Evolutionary conservation across 2,113 vertebrate species (phyloP).

Genomic region (Paracanthobrama guichenoti): DNA sequence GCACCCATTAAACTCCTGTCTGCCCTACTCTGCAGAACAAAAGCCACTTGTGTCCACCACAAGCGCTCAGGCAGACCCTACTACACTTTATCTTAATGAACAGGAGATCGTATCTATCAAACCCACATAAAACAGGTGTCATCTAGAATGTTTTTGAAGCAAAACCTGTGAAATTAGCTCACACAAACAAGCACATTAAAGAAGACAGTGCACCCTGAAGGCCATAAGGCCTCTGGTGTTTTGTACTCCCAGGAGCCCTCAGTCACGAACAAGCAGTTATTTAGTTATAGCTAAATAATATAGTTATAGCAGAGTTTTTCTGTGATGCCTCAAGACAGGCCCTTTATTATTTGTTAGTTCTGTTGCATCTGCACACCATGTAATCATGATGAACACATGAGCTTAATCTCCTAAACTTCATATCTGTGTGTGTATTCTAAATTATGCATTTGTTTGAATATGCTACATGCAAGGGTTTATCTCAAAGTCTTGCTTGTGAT

Average conservation of each 20-base stretch:
- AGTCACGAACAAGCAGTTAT: constrained; percentile 40
- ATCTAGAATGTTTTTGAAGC: background rate
- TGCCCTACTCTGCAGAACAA: constrained; percentile 43
- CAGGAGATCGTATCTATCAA: background rate
- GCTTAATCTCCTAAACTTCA: background rate
- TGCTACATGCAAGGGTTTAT: background rate
- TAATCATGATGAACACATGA: background rate
- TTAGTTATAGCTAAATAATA: constrained; percentile 22
- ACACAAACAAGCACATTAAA: constrained; percentile 26
- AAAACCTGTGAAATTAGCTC: background rate
- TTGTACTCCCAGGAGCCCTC: constrained; percentile 11
- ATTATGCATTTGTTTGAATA: background rate
- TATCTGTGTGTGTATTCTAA: background rate
- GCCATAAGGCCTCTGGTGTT: background rate
- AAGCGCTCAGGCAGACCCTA: background rate
- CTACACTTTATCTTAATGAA: background rate
- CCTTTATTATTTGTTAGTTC: constrained; percentile 22
- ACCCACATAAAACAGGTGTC: background rate
- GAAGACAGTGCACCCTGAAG: constrained; percentile 29
- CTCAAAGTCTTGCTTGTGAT: background rate
- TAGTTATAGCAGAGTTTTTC: background rate
- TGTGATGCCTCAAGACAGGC: background rate
- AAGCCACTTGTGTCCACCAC: background rate
- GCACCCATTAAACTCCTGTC: constrained; percentile 54
- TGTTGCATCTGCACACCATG: background rate